A percentile compares a stretch with the other conserved stretches of the same genome.
Conservation (phyloP, 2,888 invertebrate genomes). For the Ctenicera cuprea region DNA sequence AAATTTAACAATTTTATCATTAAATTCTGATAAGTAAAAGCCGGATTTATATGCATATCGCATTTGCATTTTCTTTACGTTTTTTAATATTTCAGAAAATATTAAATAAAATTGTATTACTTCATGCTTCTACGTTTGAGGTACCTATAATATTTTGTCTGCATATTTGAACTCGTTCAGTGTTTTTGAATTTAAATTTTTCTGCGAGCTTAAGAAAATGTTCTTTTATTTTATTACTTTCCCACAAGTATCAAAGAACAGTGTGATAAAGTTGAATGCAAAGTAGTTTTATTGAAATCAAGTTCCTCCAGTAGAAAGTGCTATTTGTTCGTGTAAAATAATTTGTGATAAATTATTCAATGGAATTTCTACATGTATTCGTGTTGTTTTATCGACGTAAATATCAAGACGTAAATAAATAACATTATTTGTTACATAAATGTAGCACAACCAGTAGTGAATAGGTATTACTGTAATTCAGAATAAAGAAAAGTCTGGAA, state of each 20-base stretch:
- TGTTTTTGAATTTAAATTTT: too few relatives aligned
- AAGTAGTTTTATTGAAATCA: slow-evolving; percentile 18
- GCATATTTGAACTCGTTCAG: too few relatives aligned
- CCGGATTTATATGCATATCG: too few relatives aligned
- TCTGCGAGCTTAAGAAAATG: too few relatives aligned
- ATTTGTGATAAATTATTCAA: slow-evolving; percentile 26
- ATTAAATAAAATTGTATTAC: too few relatives aligned
- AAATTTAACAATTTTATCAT: too few relatives aligned
- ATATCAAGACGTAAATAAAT: slow-evolving; percentile 27
- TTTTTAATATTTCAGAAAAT: too few relatives aligned
- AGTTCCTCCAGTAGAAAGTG: slow-evolving; percentile 26
- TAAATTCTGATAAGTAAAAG: too few relatives aligned
- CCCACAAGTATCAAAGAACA: slow-evolving; percentile 3
- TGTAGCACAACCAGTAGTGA: background rate
- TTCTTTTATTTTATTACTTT: background rate
- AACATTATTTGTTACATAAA: slow-evolving; percentile 5
- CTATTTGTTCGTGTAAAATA: slow-evolving; percentile 15
- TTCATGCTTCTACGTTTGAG: too few relatives aligned
- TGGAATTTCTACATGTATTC: slow-evolving; percentile 19
- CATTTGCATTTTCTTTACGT: too few relatives aligned
- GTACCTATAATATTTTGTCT: too few relatives aligned
- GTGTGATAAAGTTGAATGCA: background rate
- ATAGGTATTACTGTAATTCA: background rate
- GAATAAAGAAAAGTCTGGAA: background rate
- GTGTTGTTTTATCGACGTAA: slow-evolving; percentile 12